Evolutionary conservation across 2,797 vertebrate species (phyloP).

Genomic region (Pangasius mekongensis): DNA sequence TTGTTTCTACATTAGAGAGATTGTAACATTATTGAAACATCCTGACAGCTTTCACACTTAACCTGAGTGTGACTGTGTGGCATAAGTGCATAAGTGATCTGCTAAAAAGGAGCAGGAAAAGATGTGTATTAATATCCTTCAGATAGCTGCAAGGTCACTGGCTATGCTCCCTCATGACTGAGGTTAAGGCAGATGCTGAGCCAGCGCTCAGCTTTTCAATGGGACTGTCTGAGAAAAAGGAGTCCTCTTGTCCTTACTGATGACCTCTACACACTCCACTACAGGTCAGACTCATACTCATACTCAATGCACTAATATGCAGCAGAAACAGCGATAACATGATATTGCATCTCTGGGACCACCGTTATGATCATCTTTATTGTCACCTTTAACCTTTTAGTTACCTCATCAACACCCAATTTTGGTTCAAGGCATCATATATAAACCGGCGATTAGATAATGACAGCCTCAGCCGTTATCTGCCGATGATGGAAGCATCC

Average conservation of each 20-base stretch:
- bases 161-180: constrained; percentile 48
- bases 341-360: background rate
- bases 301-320: background rate
- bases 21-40: background rate
- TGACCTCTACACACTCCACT: constrained; percentile 12
- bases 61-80: background rate
- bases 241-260: background rate
- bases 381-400: constrained; percentile 22
- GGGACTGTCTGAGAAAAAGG: background rate
- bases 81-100: background rate
- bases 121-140: constrained; percentile 46
- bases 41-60: background rate
- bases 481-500: background rate
- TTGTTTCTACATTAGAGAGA: background rate
- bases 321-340: background rate
- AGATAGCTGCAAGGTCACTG: constrained; percentile 41
- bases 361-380: background rate
- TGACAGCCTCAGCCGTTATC: background rate
- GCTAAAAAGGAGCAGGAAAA: constrained; percentile 21
- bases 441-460: constrained; percentile 9
- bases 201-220: background rate
- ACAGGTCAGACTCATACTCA: constrained; percentile 24
- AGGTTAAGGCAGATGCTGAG: constrained; percentile 37
- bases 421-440: background rate
- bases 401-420: background rate